Base-by-base conservation (phyloP, 2,113 vertebrate species). In the Spheniscus mendiculus region DNA sequence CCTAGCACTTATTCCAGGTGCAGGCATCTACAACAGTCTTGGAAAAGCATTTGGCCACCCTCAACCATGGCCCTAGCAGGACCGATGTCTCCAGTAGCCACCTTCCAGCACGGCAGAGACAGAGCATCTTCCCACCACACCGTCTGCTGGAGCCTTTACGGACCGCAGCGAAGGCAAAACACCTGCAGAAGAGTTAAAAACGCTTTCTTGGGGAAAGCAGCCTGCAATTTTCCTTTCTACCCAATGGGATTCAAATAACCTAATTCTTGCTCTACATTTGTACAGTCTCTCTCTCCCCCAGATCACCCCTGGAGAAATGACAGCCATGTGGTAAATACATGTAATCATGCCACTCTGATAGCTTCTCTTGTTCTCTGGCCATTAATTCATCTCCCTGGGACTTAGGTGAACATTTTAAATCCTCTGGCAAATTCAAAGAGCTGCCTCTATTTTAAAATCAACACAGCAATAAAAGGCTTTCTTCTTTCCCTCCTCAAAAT, bases 301-400 rank as follows among this genome's bases (percentile, higher is more conserved):
- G 70, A 38, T 92, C 58, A 25, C 49, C 44, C 71, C 53, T 3
- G 11, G 62, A 86, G 79, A 80, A 96, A 88, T 3, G 5, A 74
- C 90, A 93, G 78, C 83, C 67, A 56, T 55, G 83, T 86, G 87
- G 88, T 92, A 93, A 94, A 89, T 92, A 87, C 79, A n/a, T 50
- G 69, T 63, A 94, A 93, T 96, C 70, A 44, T 40, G 80, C 42
- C 77, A 63, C 59, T 85, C 90, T 90, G 91, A 93, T 52, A 88
- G 90, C 81, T 93, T 78, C 65, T 72, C 81, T 94, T 94, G 53
- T 83, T 95, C 90, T 92, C 90, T 55, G 76, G 88, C 44, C 66
- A 83, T 93, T 96, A 89, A 93, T 88, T 93, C 93, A 95, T 92
- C 87, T 95, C 85, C 71, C 81, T 94, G 86, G 61, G 83, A 93